Conservation (phyloP, 2,113 vertebrate species). For the Atlantisia rogersi region DNA sequence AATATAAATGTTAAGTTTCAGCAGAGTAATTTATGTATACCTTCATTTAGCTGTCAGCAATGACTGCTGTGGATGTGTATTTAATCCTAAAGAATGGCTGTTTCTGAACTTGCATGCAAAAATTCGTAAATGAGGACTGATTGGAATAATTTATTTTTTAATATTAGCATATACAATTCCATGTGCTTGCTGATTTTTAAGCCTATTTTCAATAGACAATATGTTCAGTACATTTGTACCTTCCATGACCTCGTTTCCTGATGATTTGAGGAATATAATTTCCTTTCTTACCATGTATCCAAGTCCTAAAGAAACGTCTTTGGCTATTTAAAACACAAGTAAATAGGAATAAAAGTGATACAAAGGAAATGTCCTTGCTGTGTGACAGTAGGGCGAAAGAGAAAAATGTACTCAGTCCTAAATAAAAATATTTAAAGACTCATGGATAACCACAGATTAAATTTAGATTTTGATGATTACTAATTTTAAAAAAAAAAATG, state of each 20-base stretch:
- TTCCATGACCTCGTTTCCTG: neutral
- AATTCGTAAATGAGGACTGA: neutral
- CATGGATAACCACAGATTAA: neutral
- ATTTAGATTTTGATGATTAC: neutral
- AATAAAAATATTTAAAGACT: neutral
- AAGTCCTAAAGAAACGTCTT: neutral
- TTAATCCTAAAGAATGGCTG: constrained; percentile 1
- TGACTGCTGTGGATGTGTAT: neutral
- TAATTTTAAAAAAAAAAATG: neutral
- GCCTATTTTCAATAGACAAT: neutral
- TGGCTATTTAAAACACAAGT: neutral
- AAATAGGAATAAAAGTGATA: neutral
- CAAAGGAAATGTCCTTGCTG: neutral
- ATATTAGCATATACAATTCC: constrained; percentile 9
- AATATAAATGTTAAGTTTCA: neutral
- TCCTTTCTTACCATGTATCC: neutral
- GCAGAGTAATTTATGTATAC: neutral
- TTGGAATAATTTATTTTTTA: constrained; percentile 18
- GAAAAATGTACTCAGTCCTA: neutral
- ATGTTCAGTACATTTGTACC: neutral
- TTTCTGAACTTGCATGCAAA: constrained; percentile 16
- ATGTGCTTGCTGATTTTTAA: neutral
- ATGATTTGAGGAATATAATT: neutral
- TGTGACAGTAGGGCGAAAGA: neutral
- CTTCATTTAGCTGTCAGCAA: neutral